A percentile compares a stretch with the other conserved stretches of the same genome.
Evolutionary conservation across 2,888 invertebrate genomes (phyloP).

Genomic region (Blastobasis lacticolella): DNA sequence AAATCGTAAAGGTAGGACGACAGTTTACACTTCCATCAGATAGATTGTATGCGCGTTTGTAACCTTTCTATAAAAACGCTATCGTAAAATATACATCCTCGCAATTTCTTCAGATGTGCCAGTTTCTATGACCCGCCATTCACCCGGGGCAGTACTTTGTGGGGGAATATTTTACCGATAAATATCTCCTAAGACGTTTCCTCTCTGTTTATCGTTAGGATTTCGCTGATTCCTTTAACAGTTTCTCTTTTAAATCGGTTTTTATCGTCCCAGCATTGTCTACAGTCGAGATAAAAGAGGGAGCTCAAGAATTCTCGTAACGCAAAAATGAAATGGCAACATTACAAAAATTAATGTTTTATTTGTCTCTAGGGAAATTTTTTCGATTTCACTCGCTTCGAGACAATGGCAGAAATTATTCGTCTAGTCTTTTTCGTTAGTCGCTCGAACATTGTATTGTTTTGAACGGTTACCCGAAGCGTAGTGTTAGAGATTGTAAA

Average conservation of each 20-base stretch:
- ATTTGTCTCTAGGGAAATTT: too few relatives aligned
- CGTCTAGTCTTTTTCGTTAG: too few relatives aligned
- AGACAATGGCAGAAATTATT: too few relatives aligned
- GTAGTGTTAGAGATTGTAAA: too few relatives aligned
- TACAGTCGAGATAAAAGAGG: constrained; percentile 16
- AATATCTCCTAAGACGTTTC: constrained; percentile 60
- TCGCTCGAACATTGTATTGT: too few relatives aligned
- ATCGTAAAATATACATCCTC: not conserved
- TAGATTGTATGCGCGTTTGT: not conserved
- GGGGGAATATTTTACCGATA: constrained; percentile 62
- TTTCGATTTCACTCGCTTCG: too few relatives aligned
- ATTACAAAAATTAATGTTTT: too few relatives aligned
- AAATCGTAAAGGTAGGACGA: not conserved
- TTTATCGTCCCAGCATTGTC: constrained; percentile 36
- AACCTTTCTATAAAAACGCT: not conserved
- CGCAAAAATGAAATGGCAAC: too few relatives aligned
- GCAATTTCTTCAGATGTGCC: not conserved
- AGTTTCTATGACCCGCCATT: constrained; percentile 16
- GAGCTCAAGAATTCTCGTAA: too few relatives aligned
- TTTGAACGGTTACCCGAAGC: too few relatives aligned
- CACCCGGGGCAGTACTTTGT: constrained; percentile 35
- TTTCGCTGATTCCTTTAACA: constrained; percentile 63
- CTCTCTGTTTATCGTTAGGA: constrained; percentile 62
- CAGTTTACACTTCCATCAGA: not conserved
- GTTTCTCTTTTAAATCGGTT: constrained; percentile 54